Evolutionary conservation across 92 coral and sea anemone species (phyloP).

Genomic region (Porites evermanni): DNA sequence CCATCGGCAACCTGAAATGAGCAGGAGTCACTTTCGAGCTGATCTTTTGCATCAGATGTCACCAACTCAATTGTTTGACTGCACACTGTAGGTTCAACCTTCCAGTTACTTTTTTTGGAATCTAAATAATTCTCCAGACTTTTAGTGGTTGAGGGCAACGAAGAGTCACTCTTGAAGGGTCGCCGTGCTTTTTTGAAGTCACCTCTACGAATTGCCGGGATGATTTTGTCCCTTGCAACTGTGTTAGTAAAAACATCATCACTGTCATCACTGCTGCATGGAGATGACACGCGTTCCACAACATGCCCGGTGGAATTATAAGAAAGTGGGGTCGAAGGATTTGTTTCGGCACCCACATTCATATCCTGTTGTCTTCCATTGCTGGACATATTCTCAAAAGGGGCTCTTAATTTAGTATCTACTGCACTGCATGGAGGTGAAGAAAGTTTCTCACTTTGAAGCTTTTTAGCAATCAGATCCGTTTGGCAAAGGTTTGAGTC

Average conservation of each 20-base stretch:
- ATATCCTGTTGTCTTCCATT: not conserved
- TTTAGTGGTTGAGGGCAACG: not conserved
- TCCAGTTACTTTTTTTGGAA: not conserved
- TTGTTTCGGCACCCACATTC: not conserved
- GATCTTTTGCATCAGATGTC: not conserved
- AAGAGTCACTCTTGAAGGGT: constrained; percentile 40
- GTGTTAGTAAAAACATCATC: constrained; percentile 26
- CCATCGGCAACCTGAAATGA: too few species aligned
- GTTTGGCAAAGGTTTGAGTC: not conserved
- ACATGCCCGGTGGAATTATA: not conserved
- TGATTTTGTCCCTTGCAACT: not conserved
- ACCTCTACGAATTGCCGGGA: constrained; percentile 27
- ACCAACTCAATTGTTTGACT: not conserved
- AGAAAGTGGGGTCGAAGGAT: not conserved
- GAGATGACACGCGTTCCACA: not conserved
- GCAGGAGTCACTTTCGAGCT: not conserved
- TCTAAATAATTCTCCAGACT: not conserved
- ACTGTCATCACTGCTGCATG: constrained; percentile 17
- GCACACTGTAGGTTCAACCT: not conserved
- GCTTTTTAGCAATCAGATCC: not conserved
- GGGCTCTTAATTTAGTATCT: not conserved
- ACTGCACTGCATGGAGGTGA: not conserved
- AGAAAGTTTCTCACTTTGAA: not conserved
- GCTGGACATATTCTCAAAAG: not conserved
- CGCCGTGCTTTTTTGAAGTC: constrained; percentile 34